Evolutionary conservation across 2,888 invertebrate species (phyloP).

Genomic region (Agapetus fuscipes): DNA sequence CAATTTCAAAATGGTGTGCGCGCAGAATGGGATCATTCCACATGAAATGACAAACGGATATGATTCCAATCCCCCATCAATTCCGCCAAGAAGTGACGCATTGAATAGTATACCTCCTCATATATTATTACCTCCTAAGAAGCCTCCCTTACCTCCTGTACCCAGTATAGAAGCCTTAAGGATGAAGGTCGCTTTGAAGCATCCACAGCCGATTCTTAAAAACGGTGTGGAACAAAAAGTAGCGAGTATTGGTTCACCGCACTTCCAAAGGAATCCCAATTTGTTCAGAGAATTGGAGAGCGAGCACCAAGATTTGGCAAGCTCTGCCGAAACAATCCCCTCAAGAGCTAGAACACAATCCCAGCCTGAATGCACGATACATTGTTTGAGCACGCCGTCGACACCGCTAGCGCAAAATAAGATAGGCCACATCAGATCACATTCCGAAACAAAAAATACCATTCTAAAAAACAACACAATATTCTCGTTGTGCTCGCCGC

Average conservation of each 20-base stretch:
- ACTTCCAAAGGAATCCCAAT: conserved; percentile 50
- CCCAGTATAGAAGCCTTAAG: conserved; percentile 53
- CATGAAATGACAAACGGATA: conserved; percentile 21
- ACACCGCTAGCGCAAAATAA: conserved; percentile 35
- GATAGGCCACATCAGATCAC: conserved; percentile 34
- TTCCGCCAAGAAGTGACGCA: conserved; percentile 43
- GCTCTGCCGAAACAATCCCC: conserved; percentile 31
- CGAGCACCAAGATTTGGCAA: conserved; percentile 34
- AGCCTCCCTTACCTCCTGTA: conserved; percentile 63
- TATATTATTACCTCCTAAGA: conserved; percentile 54
- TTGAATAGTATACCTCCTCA: conserved; percentile 37
- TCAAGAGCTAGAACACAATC: conserved; percentile 16
- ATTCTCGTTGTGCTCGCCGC: conserved; percentile 45
- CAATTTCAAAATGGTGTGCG: conserved; percentile 40
- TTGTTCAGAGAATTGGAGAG: conserved; percentile 49
- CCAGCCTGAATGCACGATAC: conserved; percentile 24
- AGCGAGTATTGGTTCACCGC: conserved; percentile 54
- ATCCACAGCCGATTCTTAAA: conserved; percentile 34
- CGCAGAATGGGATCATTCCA: conserved; percentile 34
- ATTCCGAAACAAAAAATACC: conserved; percentile 41
- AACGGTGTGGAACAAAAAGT: conserved; percentile 36
- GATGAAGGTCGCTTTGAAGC: conserved; percentile 42
- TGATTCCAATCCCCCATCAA: conserved; percentile 39
- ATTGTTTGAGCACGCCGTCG: conserved; percentile 10
- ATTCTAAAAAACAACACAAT: conserved; percentile 40